A percentile compares a stretch with the other conserved stretches of the same genome.
Evolutionary conservation across 2,888 invertebrate species (phyloP).

Genomic region (Polyploca ridens): DNA sequence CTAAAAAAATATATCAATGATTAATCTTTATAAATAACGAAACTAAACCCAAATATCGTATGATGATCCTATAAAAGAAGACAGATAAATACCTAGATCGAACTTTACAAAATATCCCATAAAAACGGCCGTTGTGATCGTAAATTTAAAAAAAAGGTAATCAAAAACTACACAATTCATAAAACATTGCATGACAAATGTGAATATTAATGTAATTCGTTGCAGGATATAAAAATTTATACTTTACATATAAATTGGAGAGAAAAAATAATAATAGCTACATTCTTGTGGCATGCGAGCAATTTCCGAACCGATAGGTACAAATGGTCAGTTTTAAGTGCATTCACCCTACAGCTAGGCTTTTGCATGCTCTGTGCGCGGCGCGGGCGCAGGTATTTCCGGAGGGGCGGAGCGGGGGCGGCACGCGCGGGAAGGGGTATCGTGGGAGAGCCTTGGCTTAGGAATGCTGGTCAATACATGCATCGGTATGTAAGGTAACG

Average conservation of each 20-base stretch:
- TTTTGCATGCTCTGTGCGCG: slow-evolving; percentile 67
- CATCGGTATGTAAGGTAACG: slow-evolving; percentile 53
- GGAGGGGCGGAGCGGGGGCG: slow-evolving; percentile 44
- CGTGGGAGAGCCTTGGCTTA: slow-evolving; percentile 60
- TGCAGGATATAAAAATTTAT: slow-evolving; percentile 1
- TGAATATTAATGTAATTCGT: slow-evolving; percentile 9
- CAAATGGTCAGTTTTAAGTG: slow-evolving; percentile 41
- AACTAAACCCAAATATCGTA: no score
- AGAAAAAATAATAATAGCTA: background rate
- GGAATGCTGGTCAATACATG: slow-evolving; percentile 61
- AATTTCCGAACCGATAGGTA: slow-evolving; percentile 40
- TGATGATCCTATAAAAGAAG: no score
- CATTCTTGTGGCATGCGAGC: slow-evolving; percentile 29
- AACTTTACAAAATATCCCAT: background rate
- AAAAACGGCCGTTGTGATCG: background rate
- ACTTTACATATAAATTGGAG: slow-evolving; percentile 1
- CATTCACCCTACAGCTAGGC: slow-evolving; percentile 62
- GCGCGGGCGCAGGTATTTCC: slow-evolving; percentile 66
- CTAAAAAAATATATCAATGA: no score
- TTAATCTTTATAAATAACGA: no score
- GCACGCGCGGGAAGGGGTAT: slow-evolving; percentile 31
- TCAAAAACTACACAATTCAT: background rate
- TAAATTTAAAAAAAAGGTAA: background rate
- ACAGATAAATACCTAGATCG: no score
- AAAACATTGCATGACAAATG: slow-evolving; percentile 6